Percentiles rank a stretch among this genome's conserved stretches.
These are phyloP conservation scores for Pituophis catenifer DNA, from an alignment of 2,113 vertebrate genomes.

Conservation along the genomic window DNA sequence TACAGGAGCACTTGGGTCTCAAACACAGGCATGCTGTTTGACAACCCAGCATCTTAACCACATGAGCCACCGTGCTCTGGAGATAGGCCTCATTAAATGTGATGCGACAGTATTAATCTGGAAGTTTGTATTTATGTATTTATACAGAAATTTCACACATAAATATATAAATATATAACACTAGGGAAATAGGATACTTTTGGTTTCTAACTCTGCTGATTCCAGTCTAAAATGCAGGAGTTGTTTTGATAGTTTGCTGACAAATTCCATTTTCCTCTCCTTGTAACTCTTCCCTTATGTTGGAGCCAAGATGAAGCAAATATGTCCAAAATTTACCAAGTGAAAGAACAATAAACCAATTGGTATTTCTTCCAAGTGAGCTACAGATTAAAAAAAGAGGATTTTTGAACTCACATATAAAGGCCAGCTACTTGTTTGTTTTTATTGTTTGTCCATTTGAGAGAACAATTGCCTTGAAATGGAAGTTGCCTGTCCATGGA, in stretches of 20 bases:
- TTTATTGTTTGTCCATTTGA: background rate
- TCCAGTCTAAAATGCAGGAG: background rate
- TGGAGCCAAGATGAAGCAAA: background rate
- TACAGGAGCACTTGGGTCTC: background rate
- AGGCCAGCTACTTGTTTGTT: background rate
- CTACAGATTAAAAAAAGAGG: background rate
- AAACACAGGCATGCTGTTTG: background rate
- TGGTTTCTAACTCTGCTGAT: background rate
- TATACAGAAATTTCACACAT: background rate
- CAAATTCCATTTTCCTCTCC: background rate
- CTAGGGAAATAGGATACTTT: background rate
- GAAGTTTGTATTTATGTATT: background rate
- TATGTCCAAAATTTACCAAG: background rate
- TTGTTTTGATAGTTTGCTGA: background rate
- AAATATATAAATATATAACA: background rate
- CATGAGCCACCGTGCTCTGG: background rate
- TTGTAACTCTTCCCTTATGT: background rate
- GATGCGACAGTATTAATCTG: background rate
- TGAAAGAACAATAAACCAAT: background rate
- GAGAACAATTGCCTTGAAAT: background rate
- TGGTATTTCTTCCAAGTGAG: background rate
- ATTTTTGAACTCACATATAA: background rate
- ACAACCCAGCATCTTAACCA: background rate
- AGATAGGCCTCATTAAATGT: background rate
- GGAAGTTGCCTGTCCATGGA: background rate